These are phyloP conservation scores for Tringa solitaria DNA, from an alignment of 2,113 vertebrate genomes.

Conservation along the genomic window DNA sequence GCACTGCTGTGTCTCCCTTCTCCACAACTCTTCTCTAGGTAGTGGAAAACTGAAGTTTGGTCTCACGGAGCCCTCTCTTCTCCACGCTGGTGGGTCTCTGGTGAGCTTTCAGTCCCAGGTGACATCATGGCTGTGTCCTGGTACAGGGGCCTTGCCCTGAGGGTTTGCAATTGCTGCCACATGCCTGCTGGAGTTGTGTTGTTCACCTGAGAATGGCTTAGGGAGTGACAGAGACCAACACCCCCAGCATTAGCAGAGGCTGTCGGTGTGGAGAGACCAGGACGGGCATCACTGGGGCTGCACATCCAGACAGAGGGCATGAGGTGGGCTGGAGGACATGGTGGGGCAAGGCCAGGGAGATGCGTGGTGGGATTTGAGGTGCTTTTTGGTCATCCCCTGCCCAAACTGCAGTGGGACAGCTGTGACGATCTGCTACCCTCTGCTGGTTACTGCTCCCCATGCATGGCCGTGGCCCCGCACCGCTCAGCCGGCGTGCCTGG, in stretches of 20 bases:
- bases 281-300: background rate
- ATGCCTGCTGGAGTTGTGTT: background rate
- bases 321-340: background rate
- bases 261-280: background rate
- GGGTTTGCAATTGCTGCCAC: background rate
- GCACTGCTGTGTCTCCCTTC: background rate
- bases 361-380: background rate
- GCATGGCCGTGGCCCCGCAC: rapidly evolving
- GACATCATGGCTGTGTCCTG: background rate
- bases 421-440: background rate
- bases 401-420: background rate
- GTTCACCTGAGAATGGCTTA: background rate
- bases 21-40: background rate
- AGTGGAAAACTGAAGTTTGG: background rate
- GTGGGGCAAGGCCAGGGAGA: background rate
- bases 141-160: background rate
- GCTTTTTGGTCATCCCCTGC: background rate
- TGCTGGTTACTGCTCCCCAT: background rate
- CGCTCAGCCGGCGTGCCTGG: rapidly evolving
- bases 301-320: background rate
- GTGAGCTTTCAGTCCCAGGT: background rate
- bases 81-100: background rate
- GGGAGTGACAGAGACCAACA: background rate
- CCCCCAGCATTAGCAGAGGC: background rate
- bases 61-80: background rate